phyloP scores from a whole-genome alignment of 92 coral and sea anemone genomes.

The Siderastrea radians region DNA sequence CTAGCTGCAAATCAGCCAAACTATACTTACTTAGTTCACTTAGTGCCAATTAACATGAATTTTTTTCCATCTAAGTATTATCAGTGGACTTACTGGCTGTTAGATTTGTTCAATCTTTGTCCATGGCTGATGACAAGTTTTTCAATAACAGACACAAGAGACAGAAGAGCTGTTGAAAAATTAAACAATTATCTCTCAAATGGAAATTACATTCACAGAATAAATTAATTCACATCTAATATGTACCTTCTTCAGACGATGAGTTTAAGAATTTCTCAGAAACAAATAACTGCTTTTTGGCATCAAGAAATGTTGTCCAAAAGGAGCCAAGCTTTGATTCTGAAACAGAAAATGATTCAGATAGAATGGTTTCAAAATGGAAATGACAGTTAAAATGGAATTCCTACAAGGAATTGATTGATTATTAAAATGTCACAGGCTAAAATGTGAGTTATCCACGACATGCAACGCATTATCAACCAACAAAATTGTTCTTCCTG shows the following conservation, averaged over 20 bases:
- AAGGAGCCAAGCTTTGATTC: slow-evolving; percentile 90
- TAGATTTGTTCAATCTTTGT: slow-evolving; percentile 76
- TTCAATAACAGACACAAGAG: slow-evolving; percentile 76
- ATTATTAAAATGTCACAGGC: too few relatives aligned
- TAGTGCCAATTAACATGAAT: too few relatives aligned
- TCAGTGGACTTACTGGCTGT: slow-evolving; percentile 71
- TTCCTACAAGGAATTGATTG: too few relatives aligned
- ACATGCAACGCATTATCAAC: too few relatives aligned
- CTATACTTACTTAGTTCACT: too few relatives aligned
- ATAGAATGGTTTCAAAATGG: too few relatives aligned
- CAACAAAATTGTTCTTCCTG: too few relatives aligned
- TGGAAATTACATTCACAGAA: neutral
- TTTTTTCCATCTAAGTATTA: neutral
- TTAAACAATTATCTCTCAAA: neutral
- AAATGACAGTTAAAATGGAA: too few relatives aligned
- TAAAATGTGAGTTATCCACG: too few relatives aligned
- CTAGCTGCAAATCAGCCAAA: too few relatives aligned
- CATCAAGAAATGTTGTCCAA: slow-evolving; percentile 89
- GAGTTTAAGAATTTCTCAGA: slow-evolving; percentile 82
- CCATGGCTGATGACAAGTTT: slow-evolving; percentile 80
- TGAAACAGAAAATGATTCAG: slow-evolving; percentile 17
- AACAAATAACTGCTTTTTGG: slow-evolving; percentile 90
- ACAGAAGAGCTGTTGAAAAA: slow-evolving; percentile 69
- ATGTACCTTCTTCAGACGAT: slow-evolving; percentile 87
- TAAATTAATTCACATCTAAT: neutral